Conservation (phyloP, 1,140 invertebrate species). For the Olivierus martensii region DNA sequence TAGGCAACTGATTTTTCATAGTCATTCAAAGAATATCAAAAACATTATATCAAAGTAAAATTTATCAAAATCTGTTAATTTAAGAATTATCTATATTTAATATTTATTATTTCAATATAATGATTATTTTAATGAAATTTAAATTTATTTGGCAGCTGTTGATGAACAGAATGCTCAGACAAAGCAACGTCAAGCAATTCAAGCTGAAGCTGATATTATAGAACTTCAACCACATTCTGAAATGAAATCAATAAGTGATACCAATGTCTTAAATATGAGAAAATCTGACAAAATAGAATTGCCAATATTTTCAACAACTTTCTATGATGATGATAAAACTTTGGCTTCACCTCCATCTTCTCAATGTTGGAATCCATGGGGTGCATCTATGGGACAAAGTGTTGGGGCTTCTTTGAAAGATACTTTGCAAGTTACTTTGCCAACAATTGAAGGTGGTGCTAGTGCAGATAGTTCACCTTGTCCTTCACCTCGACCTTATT, state of each 20-base stretch:
- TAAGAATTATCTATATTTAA: no score
- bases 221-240: neutral
- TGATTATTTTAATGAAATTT: neutral
- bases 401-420: conserved; percentile 15
- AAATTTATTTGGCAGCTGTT: conserved; percentile 26
- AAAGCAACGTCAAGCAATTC: conserved; percentile 5
- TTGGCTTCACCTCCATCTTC: conserved; percentile 2
- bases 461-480: conserved; percentile 17
- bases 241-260: neutral
- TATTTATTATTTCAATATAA: no score
- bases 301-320: neutral
- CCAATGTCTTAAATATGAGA: no score
- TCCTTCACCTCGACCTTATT: conserved; percentile 12
- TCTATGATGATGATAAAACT: conserved; percentile 3
- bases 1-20: no score
- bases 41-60: no score
- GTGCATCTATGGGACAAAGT: conserved; percentile 14
- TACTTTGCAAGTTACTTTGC: conserved; percentile 15
- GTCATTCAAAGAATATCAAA: no score
- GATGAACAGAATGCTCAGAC: conserved; percentile 38
- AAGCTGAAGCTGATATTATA: neutral
- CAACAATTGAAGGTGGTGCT: conserved; percentile 16
- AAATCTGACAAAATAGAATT: neutral
- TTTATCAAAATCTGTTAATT: no score
- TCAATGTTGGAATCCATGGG: conserved; percentile 12